phyloP scores from a whole-genome alignment of 2,888 invertebrate species.

The Reticulitermes lucifugus region DNA sequence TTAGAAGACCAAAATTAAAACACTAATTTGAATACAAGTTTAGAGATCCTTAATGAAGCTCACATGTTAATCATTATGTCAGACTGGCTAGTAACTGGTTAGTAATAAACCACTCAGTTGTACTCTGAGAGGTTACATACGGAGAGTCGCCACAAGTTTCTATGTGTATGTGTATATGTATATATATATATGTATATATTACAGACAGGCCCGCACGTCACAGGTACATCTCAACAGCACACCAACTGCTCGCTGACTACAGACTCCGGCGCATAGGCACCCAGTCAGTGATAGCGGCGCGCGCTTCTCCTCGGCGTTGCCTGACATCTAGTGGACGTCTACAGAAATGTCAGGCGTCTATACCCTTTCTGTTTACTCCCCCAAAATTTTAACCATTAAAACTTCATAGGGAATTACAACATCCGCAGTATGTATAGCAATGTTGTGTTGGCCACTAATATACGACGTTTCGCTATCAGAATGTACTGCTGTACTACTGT shows the following conservation, averaged over 20 bases:
- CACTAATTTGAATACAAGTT: background rate
- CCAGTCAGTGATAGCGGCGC: slow-evolving; percentile 1
- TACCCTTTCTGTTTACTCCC: background rate
- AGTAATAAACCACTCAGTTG: no score
- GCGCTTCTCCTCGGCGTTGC: background rate
- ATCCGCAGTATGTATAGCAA: no score
- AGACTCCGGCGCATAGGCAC: slow-evolving; percentile 1
- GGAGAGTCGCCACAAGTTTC: background rate
- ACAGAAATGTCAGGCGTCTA: background rate
- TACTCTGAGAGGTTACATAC: background rate
- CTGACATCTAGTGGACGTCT: slow-evolving; percentile 36
- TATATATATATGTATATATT: no score
- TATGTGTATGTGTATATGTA: no score
- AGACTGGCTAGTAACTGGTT: no score
- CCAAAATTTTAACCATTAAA: background rate
- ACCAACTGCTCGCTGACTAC: slow-evolving; percentile 28
- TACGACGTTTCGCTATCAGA: no score
- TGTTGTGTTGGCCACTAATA: no score
- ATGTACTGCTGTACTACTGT: no score
- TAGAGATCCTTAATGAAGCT: background rate
- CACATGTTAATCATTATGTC: background rate
- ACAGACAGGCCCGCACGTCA: background rate
- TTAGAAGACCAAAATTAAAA: background rate
- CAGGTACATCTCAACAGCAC: background rate
- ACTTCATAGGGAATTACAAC: background rate